Percentiles rank a stretch among this genome's conserved stretches.
Evolutionary conservation across 2,797 vertebrate genomes (phyloP).

Genomic region (Schizopygopsis malacanthus): DNA sequence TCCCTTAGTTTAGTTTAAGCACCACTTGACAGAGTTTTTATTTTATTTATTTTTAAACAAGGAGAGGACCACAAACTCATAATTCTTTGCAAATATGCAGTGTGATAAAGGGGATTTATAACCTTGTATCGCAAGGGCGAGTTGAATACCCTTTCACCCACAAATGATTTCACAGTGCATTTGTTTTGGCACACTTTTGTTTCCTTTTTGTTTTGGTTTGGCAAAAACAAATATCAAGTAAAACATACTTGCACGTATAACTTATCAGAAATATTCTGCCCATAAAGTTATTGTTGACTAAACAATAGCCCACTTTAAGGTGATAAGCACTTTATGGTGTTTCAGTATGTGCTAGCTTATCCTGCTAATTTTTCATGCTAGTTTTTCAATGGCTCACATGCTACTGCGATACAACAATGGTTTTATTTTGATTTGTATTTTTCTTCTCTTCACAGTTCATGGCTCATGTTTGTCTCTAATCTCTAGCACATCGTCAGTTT

Average conservation of each 20-base stretch:
- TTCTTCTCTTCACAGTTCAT: constrained; percentile 75
- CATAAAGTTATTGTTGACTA: constrained; percentile 4
- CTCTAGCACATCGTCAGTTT: constrained; percentile 88
- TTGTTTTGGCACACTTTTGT: constrained; percentile 8
- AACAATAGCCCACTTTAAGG: constrained; percentile 16
- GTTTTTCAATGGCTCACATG: constrained; percentile 7
- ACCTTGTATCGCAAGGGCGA: background rate
- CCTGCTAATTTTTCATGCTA: background rate
- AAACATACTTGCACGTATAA: background rate
- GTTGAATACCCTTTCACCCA: background rate
- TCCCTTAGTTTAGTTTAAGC: background rate
- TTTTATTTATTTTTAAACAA: background rate
- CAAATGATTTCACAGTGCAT: background rate
- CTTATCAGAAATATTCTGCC: background rate
- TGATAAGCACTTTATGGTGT: background rate
- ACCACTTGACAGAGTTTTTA: background rate
- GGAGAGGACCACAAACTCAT: background rate
- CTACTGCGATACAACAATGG: background rate
- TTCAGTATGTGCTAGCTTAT: constrained; percentile 32
- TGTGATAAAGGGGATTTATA: background rate
- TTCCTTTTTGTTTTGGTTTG: background rate
- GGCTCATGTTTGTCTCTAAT: constrained; percentile 89
- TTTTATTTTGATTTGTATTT: constrained; percentile 19
- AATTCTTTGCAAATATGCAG: background rate
- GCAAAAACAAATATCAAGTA: background rate